Conservation (phyloP, 2,888 invertebrate genomes). For the Azorinus chamasolen region DNA sequence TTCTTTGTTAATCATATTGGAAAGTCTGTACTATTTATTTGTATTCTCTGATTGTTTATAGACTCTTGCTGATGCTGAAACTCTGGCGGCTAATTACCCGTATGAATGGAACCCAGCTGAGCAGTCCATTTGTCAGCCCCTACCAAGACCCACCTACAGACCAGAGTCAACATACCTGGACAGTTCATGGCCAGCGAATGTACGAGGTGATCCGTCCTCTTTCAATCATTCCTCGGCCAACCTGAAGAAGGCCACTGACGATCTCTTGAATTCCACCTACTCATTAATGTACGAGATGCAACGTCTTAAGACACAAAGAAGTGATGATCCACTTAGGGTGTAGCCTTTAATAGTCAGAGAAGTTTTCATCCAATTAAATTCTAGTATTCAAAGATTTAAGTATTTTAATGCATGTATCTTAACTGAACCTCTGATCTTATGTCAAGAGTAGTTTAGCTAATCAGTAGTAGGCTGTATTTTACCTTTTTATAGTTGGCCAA, state of each 20-base stretch:
- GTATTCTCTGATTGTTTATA: conserved; percentile 34
- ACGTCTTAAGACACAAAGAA: conserved; percentile 72
- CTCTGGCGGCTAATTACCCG: conserved; percentile 72
- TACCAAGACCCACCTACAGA: conserved; percentile 54
- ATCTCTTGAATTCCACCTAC: conserved; percentile 76
- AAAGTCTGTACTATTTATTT: no score
- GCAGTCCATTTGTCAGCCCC: conserved; percentile 58
- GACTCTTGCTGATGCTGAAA: conserved; percentile 81
- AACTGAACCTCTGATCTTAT: no score
- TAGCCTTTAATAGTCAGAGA: conserved; percentile 1
- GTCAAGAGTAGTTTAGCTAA: no score
- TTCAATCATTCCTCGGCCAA: conserved; percentile 25
- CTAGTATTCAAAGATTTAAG: no score
- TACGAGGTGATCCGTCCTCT: conserved; percentile 2
- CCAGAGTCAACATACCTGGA: conserved; percentile 70
- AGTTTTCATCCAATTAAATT: no score
- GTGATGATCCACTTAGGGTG: conserved; percentile 56
- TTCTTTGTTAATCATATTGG: no score
- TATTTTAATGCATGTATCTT: no score
- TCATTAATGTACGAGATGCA: conserved; percentile 81
- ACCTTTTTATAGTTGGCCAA: no score
- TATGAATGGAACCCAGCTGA: conserved; percentile 65
- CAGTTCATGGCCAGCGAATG: conserved; percentile 53
- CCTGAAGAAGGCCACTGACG: conserved; percentile 72
- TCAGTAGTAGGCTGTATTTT: no score